Conservation (phyloP, 2,797 vertebrate genomes). For the Xiphophorus birchmanni region DNA sequence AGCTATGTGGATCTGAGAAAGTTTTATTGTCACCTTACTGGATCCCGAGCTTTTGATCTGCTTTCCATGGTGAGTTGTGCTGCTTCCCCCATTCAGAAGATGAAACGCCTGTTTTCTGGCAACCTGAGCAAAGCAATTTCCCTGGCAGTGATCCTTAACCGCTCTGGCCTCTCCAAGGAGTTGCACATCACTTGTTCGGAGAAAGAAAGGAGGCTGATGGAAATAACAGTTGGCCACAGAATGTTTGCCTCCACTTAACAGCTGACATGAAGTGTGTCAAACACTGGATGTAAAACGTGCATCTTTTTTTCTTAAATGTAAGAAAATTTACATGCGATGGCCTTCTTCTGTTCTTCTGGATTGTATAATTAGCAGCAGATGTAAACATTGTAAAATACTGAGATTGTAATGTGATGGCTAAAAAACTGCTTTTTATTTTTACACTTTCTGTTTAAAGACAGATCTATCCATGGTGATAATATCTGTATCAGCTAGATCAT, state of each 20-base stretch:
- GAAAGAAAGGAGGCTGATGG: slow-evolving; percentile 49
- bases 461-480: neutral
- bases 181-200: slow-evolving; percentile 67
- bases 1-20: slow-evolving; percentile 39
- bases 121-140: slow-evolving; percentile 71
- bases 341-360: neutral
- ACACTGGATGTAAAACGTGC: slow-evolving; percentile 1
- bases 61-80: slow-evolving; percentile 48
- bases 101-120: slow-evolving; percentile 75
- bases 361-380: neutral
- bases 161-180: slow-evolving; percentile 65
- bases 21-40: slow-evolving; percentile 68
- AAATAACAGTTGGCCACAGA: slow-evolving; percentile 66
- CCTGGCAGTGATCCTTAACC: slow-evolving; percentile 68
- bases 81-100: slow-evolving; percentile 63
- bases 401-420: neutral
- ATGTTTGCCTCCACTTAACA: slow-evolving; percentile 58
- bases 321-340: neutral
- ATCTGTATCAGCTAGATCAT: neutral
- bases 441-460: neutral
- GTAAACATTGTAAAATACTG: neutral
- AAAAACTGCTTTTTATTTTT: neutral
- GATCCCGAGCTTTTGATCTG: slow-evolving; percentile 67
- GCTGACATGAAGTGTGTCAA: slow-evolving; percentile 51
- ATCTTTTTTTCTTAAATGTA: neutral